Evolutionary conservation across 2,888 invertebrate genomes (phyloP).

Genomic region (Isotomurus palustris): DNA sequence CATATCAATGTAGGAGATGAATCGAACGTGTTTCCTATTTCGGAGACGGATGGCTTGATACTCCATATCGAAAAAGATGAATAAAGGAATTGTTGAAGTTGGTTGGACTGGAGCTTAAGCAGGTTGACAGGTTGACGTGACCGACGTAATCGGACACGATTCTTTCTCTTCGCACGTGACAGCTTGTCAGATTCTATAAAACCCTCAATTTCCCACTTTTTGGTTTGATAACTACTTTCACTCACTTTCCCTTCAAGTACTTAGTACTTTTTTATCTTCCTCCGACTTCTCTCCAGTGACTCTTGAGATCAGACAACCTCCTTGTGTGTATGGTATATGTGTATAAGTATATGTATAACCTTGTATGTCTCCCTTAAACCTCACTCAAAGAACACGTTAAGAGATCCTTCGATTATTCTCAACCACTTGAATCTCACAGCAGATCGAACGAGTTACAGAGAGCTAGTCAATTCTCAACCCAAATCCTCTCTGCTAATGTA

Average conservation of each 20-base stretch:
- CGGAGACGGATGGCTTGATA: conserved; percentile 39
- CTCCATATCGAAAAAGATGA: conserved; percentile 39
- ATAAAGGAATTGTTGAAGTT: conserved; percentile 27
- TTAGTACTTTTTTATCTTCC: too few relatives aligned
- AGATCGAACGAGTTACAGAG: too few relatives aligned
- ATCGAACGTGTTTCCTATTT: conserved; percentile 36
- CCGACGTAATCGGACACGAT: conserved; percentile 31
- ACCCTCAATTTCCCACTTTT: not conserved
- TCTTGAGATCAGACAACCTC: too few relatives aligned
- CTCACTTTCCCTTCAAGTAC: not conserved
- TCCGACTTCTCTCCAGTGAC: too few relatives aligned
- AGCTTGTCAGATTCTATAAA: conserved; percentile 29
- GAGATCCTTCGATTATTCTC: too few relatives aligned
- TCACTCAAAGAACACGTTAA: too few relatives aligned
- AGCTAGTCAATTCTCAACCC: too few relatives aligned
- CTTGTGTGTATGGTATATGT: too few relatives aligned
- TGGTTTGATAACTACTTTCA: not conserved
- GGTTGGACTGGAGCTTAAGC: not conserved
- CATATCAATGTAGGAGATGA: conserved; percentile 38
- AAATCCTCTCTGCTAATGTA: too few relatives aligned
- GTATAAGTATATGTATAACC: too few relatives aligned
- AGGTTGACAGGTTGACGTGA: conserved; percentile 31
- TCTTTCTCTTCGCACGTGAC: conserved; percentile 22
- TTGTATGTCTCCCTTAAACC: too few relatives aligned
- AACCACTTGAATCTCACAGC: too few relatives aligned